Percentiles rank a stretch among this genome's conserved stretches.
Evolutionary conservation across 2,888 invertebrate species (phyloP).

Genomic region (Lissocephala sabroskyi): DNA sequence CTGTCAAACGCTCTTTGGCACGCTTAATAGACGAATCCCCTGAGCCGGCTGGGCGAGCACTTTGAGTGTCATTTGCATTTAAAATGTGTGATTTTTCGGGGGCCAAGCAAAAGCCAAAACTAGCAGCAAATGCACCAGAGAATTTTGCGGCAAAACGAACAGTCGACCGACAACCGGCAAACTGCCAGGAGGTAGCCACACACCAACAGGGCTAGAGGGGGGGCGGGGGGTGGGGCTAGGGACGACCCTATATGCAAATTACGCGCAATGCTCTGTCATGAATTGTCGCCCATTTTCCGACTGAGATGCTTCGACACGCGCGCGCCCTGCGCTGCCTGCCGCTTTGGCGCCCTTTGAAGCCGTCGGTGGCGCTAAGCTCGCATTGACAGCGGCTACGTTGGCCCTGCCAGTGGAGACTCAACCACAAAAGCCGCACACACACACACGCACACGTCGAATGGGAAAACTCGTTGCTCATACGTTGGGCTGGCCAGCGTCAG

Average conservation of each 20-base stretch:
- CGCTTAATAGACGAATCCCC: slow-evolving; percentile 3
- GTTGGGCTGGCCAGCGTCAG: slow-evolving; percentile 12
- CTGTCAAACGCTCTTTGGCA: slow-evolving; percentile 21
- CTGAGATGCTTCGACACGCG: slow-evolving; percentile 60
- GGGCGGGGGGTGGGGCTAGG: no score
- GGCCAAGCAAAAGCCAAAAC: slow-evolving; percentile 29
- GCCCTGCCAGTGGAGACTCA: background rate
- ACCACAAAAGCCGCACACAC: background rate
- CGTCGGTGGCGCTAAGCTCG: slow-evolving; percentile 10
- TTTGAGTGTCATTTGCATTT: slow-evolving; percentile 53
- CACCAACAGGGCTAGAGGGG: slow-evolving; percentile 4
- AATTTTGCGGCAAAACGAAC: slow-evolving; percentile 24
- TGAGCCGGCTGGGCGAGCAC: slow-evolving; percentile 1
- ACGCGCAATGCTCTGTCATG: slow-evolving; percentile 58
- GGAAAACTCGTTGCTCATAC: slow-evolving; percentile 20
- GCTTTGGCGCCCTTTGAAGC: background rate
- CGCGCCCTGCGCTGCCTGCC: slow-evolving; percentile 6
- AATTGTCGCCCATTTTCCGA: slow-evolving; percentile 64
- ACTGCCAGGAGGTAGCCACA: slow-evolving; percentile 14
- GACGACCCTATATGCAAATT: slow-evolving; percentile 57
- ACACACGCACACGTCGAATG: background rate
- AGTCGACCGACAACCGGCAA: slow-evolving; percentile 1
- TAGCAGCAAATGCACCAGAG: slow-evolving; percentile 37
- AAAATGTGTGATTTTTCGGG: slow-evolving; percentile 29
- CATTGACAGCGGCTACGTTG: slow-evolving; percentile 8